These are phyloP conservation scores for Mactra quadrangularis DNA, from an alignment of 1,140 invertebrate species.

Conservation along the genomic window DNA sequence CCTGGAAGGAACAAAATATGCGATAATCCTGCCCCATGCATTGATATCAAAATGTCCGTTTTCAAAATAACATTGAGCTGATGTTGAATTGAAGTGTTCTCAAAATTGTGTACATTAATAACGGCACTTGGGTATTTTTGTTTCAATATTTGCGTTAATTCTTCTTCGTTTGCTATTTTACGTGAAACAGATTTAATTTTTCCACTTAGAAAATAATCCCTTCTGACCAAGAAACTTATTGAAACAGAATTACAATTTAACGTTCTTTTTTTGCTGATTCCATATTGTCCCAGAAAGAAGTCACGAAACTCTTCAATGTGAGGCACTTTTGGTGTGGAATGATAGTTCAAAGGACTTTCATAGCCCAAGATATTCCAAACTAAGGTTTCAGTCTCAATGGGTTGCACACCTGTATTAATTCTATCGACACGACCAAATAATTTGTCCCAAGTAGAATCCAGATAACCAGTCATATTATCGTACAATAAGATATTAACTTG, in stretches of 20 bases:
- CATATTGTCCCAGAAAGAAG: constrained; percentile 75
- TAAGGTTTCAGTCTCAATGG: constrained; percentile 65
- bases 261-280: constrained; percentile 18
- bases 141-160: constrained; percentile 66
- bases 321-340: constrained; percentile 63
- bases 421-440: constrained; percentile 72
- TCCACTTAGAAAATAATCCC: constrained; percentile 81
- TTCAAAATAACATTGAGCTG: constrained; percentile 84
- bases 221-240: constrained; percentile 79
- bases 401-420: constrained; percentile 50
- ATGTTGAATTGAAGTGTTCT: constrained; percentile 70
- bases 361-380: constrained; percentile 79
- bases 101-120: constrained; percentile 74
- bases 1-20: constrained; percentile 97
- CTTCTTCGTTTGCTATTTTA: constrained; percentile 79
- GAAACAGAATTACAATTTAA: constrained; percentile 73
- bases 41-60: constrained; percentile 96
- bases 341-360: constrained; percentile 76
- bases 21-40: constrained; percentile 98
- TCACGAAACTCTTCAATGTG: constrained; percentile 78
- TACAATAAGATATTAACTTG: constrained; percentile 74
- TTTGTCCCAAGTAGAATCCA: constrained; percentile 76
- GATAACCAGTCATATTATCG: constrained; percentile 75
- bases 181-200: constrained; percentile 76
- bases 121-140: constrained; percentile 44